These are phyloP conservation scores for Priapulus caudatus DNA, from an alignment of 2,888 invertebrate species.

Conservation along the genomic window DNA sequence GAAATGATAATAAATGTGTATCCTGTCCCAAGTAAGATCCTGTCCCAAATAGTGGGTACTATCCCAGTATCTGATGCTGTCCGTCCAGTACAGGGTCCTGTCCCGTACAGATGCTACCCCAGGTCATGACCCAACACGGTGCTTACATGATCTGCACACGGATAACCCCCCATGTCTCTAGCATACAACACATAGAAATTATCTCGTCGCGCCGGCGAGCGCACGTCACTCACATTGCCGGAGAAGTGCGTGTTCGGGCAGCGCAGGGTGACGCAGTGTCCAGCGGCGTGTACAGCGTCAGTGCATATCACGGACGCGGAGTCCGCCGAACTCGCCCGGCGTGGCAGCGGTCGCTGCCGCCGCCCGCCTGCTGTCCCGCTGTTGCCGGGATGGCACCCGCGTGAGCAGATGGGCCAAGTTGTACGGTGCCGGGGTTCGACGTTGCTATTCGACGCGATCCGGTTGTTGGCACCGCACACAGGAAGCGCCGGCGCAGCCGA, in stretches of 20 bases:
- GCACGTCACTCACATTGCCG: no score
- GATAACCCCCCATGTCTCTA: no score
- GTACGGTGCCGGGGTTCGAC: constrained; percentile 31
- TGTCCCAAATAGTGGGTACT: no score
- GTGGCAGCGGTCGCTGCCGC: constrained; percentile 32
- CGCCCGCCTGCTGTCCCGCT: constrained; percentile 28
- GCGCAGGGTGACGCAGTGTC: constrained; percentile 35
- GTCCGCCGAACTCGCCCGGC: constrained; percentile 35
- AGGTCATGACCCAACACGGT: no score
- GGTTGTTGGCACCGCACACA: constrained; percentile 28
- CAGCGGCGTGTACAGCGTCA: constrained; percentile 31
- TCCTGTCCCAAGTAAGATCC: no score
- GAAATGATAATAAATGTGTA: no score
- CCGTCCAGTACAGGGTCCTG: no score
- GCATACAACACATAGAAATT: no score
- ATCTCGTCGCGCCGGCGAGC: no score
- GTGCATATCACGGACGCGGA: constrained; percentile 32
- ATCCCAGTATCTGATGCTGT: no score
- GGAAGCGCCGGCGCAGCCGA: constrained; percentile 31
- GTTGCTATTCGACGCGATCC: constrained; percentile 33
- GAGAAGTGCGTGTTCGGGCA: constrained; percentile 37
- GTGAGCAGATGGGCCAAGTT: constrained; percentile 35
- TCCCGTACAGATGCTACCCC: no score
- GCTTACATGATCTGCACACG: no score
- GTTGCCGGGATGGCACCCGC: constrained; percentile 35